Conservation (phyloP, 2,888 invertebrate species). For the Liodrosophila aerea region DNA sequence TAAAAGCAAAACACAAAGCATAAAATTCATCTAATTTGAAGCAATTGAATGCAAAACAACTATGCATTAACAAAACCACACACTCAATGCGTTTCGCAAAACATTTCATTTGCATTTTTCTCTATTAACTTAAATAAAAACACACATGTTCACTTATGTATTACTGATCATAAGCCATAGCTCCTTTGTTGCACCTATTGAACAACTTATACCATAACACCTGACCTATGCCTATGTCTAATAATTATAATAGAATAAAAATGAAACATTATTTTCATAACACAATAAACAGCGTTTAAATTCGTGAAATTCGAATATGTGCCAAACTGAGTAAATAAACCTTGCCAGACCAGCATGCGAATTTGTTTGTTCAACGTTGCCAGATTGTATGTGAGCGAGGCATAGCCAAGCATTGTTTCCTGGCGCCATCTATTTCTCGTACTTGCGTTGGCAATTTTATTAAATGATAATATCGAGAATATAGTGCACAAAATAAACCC, state of each 20-base stretch:
- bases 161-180: constrained; percentile 56
- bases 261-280: constrained; percentile 43
- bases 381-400: too few species aligned
- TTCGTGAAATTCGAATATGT: neutral
- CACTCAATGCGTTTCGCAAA: constrained; percentile 32
- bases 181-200: constrained; percentile 42
- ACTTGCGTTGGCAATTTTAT: too few species aligned
- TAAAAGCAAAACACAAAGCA: constrained; percentile 50
- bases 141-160: constrained; percentile 40
- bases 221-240: constrained; percentile 63
- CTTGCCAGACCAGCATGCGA: too few species aligned
- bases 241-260: constrained; percentile 43
- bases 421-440: too few species aligned
- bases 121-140: constrained; percentile 47
- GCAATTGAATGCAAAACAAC: constrained; percentile 23
- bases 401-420: too few species aligned
- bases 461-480: too few species aligned
- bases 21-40: constrained; percentile 3
- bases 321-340: too few species aligned
- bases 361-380: neutral
- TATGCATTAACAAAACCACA: constrained; percentile 38
- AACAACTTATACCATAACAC: constrained; percentile 45
- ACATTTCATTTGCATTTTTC: constrained; percentile 57
- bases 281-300: constrained; percentile 13
- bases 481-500: too few species aligned